Evolutionary conservation across 35 echinoderm and acorn worm species (phyloP).

Genomic region (Strongylocentrotus purpuratus): DNA sequence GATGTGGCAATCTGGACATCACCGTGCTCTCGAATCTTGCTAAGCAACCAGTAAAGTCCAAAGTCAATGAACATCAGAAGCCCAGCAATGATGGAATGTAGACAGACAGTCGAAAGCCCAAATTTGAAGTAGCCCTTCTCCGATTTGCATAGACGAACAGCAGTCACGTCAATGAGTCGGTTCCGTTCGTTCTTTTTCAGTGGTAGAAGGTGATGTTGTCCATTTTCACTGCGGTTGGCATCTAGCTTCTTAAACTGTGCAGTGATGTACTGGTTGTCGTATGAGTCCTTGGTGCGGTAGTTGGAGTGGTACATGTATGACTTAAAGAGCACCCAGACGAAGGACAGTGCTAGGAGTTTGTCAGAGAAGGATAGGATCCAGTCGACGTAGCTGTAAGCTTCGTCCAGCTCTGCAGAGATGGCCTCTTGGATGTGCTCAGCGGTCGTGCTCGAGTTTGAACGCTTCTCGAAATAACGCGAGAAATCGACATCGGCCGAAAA

Average conservation of each 20-base stretch:
- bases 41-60: slow-evolving; percentile 73
- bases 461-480: slow-evolving; percentile 58
- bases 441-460: slow-evolving; percentile 55
- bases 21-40: slow-evolving; percentile 60
- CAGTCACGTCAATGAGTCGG: slow-evolving; percentile 67
- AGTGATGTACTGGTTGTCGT: slow-evolving; percentile 91
- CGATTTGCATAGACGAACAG: slow-evolving; percentile 59
- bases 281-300: slow-evolving; percentile 84
- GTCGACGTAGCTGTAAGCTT: slow-evolving; percentile 55
- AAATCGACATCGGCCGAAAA: slow-evolving; percentile 77
- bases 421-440: slow-evolving; percentile 61
- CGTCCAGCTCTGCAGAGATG: slow-evolving; percentile 59
- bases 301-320: slow-evolving; percentile 82
- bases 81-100: slow-evolving; percentile 70
- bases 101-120: slow-evolving; percentile 67
- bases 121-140: slow-evolving; percentile 83
- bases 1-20: slow-evolving; percentile 65
- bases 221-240: slow-evolving; percentile 53
- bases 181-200: slow-evolving; percentile 79
- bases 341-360: slow-evolving; percentile 79
- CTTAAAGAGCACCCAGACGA: slow-evolving; percentile 67
- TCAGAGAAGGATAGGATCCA: slow-evolving; percentile 67
- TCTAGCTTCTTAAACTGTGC: slow-evolving; percentile 77
- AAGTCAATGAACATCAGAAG: slow-evolving; percentile 74
- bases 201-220: slow-evolving; percentile 59